These are phyloP conservation scores for Lophius americanus DNA, from an alignment of 2,797 vertebrate species.

Conservation along the genomic window DNA sequence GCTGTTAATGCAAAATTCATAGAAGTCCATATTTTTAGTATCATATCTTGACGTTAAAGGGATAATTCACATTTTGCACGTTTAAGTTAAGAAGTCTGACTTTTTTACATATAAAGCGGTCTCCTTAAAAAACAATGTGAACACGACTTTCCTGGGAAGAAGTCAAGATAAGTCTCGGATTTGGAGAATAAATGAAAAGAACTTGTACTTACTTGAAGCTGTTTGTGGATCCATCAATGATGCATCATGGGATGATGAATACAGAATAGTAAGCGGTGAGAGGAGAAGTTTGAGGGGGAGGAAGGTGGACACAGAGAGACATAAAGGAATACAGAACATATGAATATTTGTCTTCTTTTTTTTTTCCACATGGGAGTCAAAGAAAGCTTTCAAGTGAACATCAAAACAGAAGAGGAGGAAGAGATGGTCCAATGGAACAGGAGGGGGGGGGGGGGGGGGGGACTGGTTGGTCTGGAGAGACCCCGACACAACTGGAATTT, in stretches of 20 bases:
- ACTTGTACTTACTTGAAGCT: conserved; percentile 74
- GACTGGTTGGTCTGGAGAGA: conserved; percentile 46
- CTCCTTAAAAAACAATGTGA: neutral
- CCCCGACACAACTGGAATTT: conserved; percentile 19
- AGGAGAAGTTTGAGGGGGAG: conserved; percentile 27
- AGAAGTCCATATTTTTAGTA: neutral
- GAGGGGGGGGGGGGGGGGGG: neutral
- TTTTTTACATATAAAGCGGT: conserved; percentile 2
- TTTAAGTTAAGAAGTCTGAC: neutral
- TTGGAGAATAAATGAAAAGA: conserved; percentile 23
- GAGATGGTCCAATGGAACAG: neutral
- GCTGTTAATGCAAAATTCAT: too few relatives aligned
- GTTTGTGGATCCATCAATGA: conserved; percentile 54
- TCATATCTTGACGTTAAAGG: neutral
- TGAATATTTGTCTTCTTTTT: conserved; percentile 35
- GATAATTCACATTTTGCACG: neutral
- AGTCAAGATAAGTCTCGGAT: neutral
- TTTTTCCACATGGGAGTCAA: conserved; percentile 10
- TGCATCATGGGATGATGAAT: conserved; percentile 47
- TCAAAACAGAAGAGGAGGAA: conserved; percentile 25
- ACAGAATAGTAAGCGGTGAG: conserved; percentile 28
- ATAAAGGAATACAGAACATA: conserved; percentile 27
- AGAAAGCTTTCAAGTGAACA: conserved; percentile 30
- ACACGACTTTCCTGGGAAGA: neutral
- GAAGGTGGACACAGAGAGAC: conserved; percentile 13